phyloP scores from a whole-genome alignment of 2,888 invertebrate genomes.

The Agrochola lota region DNA sequence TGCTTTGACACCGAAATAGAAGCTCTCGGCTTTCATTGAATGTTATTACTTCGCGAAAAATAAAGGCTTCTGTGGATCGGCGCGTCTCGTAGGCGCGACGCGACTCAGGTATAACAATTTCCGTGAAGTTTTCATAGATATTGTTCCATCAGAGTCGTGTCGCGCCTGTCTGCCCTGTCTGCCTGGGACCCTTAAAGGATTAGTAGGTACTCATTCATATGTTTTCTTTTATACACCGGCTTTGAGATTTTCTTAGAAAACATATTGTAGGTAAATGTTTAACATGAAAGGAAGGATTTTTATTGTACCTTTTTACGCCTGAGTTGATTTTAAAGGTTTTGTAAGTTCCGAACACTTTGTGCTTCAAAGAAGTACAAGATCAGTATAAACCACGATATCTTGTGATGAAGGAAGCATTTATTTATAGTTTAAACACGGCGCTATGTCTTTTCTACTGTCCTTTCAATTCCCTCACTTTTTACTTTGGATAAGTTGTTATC shows the following conservation, averaged over 20 bases:
- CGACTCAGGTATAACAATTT: too few species aligned
- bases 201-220: not conserved
- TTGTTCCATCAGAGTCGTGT: too few species aligned
- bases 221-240: slow-evolving; percentile 30
- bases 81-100: too few species aligned
- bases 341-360: slow-evolving; percentile 1
- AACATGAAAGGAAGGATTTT: slow-evolving; percentile 25
- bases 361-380: not conserved
- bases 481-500: not conserved
- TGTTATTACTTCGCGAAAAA: slow-evolving; percentile 42
- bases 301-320: slow-evolving; percentile 3
- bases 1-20: slow-evolving; percentile 41
- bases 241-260: slow-evolving; percentile 23
- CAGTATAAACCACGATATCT: not conserved
- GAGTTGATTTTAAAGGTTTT: slow-evolving; percentile 6
- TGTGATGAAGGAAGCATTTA: not conserved
- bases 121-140: too few species aligned
- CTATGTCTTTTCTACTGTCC: not conserved
- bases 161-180: too few species aligned
- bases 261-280: slow-evolving; percentile 2
- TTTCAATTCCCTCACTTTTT: not conserved
- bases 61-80: too few species aligned
- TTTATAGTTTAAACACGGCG: not conserved
- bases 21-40: slow-evolving; percentile 19
- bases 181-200: not conserved